Conservation (phyloP, 1,140 invertebrate genomes). For the Argopecten irradians region DNA sequence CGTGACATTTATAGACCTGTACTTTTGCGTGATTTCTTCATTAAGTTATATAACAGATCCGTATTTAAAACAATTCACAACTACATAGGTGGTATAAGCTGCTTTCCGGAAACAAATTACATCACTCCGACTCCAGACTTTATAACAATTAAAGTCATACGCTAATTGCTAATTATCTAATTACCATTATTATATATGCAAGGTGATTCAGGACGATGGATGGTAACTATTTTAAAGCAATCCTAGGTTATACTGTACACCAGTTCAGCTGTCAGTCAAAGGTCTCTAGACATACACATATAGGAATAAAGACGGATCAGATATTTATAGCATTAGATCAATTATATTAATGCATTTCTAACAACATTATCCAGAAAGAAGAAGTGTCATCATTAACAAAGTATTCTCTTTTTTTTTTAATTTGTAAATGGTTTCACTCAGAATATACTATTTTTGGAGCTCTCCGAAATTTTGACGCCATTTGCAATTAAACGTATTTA, state of each 20-base stretch:
- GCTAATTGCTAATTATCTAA: background rate
- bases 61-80: background rate
- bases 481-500: no score
- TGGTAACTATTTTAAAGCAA: background rate
- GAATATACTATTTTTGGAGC: no score
- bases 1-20: conserved; percentile 1
- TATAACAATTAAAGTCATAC: background rate
- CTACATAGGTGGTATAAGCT: background rate
- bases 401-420: no score
- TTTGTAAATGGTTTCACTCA: no score
- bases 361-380: no score
- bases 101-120: background rate
- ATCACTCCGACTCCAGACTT: background rate
- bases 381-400: no score
- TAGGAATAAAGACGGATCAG: background rate
- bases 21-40: background rate
- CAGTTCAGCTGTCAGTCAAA: background rate
- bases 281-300: background rate
- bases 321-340: no score
- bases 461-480: no score
- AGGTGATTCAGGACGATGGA: background rate
- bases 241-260: background rate
- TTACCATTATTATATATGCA: background rate
- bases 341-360: no score
- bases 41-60: background rate